Base-by-base conservation (phyloP, 2,888 invertebrate species). In the Argynnis bischoffii region DNA sequence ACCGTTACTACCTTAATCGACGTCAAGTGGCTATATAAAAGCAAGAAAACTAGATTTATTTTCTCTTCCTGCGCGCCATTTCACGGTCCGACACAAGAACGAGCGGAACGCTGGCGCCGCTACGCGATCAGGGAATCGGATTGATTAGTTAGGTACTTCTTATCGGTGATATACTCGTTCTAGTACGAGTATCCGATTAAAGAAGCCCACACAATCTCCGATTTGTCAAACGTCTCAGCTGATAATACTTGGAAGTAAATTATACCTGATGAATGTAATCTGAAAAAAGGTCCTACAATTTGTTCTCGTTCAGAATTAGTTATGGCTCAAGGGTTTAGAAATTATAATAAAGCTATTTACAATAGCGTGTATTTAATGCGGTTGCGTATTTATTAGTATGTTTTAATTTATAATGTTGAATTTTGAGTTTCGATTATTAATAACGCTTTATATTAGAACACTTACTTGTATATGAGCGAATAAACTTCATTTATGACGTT, bases 71-170 rank as follows among this genome's bases (percentile, higher is more conserved):
- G 70, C 55, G 66, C 69, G 63, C 69, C 69, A 69, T 70, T 72
- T 69, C 67, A 70, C 70, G 69, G 71, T 64, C 59, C 69, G 72
- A 69, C 71, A 71, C 63, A 71, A 73, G 69, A 71, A 71, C 78
- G 78, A 83, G 81, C 84, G 84, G 84, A 83, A 83, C 83, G 83
- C 81, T 86, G 90, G 89, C 91, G 90, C 90, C 90, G 83, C 83
- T 83, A 84, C 85, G 81, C 84, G 85, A 84, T 84, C 85, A 82
- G 79, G 83, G 78, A 77, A 83, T 86, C 81, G 81, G 85, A 90
- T 90, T 89, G 88, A 89, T 88, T 84, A 80, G 79, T 80, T 79
- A 41, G 35, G 11, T 41, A 55, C 68, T 63, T 56, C 90, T 85
- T 78, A 76, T 73, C 82, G 88, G 88, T 78, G 77, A 80, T 86